Evolutionary conservation across 2,888 invertebrate genomes (phyloP), one percentile per base, ranked within the genome.

Genomic region (Eucera pruinosa): DNA sequence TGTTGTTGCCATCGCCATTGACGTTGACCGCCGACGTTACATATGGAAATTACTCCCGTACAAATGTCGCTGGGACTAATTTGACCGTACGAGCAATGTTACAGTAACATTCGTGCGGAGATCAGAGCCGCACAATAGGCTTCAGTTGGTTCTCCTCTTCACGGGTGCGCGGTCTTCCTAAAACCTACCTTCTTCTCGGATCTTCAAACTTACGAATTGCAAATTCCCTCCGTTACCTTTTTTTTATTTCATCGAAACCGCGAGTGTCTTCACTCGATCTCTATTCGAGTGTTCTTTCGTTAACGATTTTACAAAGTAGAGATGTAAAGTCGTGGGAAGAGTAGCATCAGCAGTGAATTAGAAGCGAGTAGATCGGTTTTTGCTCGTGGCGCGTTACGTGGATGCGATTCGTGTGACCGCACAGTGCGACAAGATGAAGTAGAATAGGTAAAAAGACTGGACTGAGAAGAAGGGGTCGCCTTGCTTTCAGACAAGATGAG

Each of bases 401-500:
- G 39, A 47, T 23, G 20, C 9, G 47, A 41, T 55, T 72, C n/a
- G n/a, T n/a, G 36, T 36, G 36, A 0, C 9, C 41, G 43, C 41
- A 41, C 27, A 15, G 43, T 25, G 39, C 11, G 20, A 30, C n/a
- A 23, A 41, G 45, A 66, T 77, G 57, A 71, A 45, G 58, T 71
- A 64, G 62, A 61, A 50, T 11, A 65, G 52, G 61, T 43, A 60
- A 58, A 36, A 55, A 45, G 60, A 60, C 57, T 45, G 47, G 62
- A 76, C 68, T 66, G 33, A 72, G 48, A 62, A 33, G 65, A 73
- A 45, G 55, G 30, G 25, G 61, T 54, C 60, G 50, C 54, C 45
- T 72, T 81, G 27, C 45, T 80, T 82, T 71, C 71, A 89, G 88
- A 83, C 74, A 88, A 72, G 71, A 89, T 89, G 89, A 87, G 85